phyloP scores from a whole-genome alignment of 2,797 vertebrate species.

The Phrynocephalus forsythii region DNA sequence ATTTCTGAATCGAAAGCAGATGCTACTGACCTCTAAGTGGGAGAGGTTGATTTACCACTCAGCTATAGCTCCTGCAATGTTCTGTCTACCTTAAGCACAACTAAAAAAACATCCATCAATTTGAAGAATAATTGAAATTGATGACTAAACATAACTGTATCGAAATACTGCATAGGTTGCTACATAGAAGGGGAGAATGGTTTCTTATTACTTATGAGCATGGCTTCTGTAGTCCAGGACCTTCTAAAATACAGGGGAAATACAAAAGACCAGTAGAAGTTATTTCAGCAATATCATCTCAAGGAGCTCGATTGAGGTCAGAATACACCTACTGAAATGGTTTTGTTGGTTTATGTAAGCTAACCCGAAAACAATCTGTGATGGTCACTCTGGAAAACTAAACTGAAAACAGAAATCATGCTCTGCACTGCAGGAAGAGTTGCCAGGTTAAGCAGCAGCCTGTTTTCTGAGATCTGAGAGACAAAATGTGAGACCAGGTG shows the following conservation, averaged over 20 bases:
- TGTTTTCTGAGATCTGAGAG: too few relatives aligned
- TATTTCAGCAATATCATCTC: neutral
- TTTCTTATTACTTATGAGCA: neutral
- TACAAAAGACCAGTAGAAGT: neutral
- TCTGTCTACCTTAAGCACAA: neutral
- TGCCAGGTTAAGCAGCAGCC: too few relatives aligned
- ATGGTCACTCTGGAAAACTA: neutral
- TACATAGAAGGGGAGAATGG: neutral
- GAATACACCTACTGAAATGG: neutral
- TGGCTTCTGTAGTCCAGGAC: neutral
- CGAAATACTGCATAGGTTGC: neutral
- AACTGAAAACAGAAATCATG: neutral
- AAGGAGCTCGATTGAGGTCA: neutral
- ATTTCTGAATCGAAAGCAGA: neutral
- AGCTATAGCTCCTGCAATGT: neutral
- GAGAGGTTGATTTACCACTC: neutral
- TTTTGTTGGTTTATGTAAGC: neutral
- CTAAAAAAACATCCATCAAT: neutral
- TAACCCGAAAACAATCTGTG: neutral
- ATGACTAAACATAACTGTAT: neutral
- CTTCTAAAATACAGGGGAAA: neutral
- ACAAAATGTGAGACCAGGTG: too few relatives aligned
- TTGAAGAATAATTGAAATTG: neutral
- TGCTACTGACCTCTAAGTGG: neutral
- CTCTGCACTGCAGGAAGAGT: neutral